A percentile compares a stretch with the other conserved stretches of the same genome.
Conservation (phyloP, 2,888 invertebrate species). For the Campoletis raptor region DNA sequence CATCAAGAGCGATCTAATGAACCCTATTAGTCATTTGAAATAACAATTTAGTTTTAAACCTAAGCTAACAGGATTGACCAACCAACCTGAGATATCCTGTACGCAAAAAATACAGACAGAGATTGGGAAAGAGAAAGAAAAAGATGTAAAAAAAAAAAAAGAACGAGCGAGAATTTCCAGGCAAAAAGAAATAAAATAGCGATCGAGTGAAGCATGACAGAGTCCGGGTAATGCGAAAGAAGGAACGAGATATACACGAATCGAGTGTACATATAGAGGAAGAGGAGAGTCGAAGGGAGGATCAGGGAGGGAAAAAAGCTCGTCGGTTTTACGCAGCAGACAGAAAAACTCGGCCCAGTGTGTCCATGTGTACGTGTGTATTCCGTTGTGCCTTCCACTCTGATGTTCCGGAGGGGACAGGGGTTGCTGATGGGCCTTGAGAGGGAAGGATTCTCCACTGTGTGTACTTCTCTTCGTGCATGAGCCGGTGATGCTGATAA, state of each 20-base stretch:
- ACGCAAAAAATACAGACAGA: not conserved
- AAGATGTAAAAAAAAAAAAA: conserved; percentile 24
- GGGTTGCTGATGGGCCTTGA: conserved; percentile 29
- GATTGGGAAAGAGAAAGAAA: conserved; percentile 9
- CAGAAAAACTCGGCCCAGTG: conserved; percentile 58
- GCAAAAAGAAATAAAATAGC: conserved; percentile 65
- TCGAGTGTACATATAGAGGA: conserved; percentile 70
- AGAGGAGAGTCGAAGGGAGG: conserved; percentile 66
- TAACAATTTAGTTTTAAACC: not conserved
- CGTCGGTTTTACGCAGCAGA: conserved; percentile 65
- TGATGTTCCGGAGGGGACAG: conserved; percentile 29
- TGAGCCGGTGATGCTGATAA: conserved; percentile 67
- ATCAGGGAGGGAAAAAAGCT: conserved; percentile 59
- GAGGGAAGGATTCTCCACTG: conserved; percentile 4
- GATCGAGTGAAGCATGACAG: conserved; percentile 45
- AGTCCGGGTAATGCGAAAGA: conserved; percentile 40
- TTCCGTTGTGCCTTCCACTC: conserved; percentile 46
- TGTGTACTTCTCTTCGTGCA: conserved; percentile 17
- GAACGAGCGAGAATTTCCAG: conserved; percentile 31
- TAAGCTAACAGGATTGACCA: not conserved
- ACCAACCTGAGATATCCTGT: not conserved
- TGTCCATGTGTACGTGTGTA: conserved; percentile 14
- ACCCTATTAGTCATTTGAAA: not conserved
- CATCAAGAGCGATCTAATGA: not conserved
- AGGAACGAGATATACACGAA: conserved; percentile 69